Base-by-base conservation (phyloP, 2,113 vertebrate genomes). In the Loxodonta africana region DNA sequence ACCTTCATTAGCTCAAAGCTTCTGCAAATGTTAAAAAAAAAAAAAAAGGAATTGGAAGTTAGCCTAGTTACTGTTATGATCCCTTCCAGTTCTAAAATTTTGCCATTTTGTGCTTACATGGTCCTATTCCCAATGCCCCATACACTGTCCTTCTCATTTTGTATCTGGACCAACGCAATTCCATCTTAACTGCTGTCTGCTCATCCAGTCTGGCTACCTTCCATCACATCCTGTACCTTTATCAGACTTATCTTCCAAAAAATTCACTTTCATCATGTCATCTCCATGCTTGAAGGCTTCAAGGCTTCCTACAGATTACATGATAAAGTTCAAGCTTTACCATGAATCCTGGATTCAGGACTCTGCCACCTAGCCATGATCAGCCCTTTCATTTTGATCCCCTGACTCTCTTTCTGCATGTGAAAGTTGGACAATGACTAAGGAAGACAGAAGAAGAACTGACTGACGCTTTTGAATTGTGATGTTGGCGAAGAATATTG, bases 1-100 rank as follows among this genome's bases (percentile, higher is more conserved):
- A 96, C 76, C 5, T 97, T 94, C n/a, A 41, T 92, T 95, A 93
- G 20, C 11, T 8, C 6, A 82, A 92, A 89, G 37, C 89, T 89
- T 92, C 33, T 83, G 21, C 82, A 67, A 93, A 83, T 46, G 8
- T 90, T 60, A 48, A 48, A 57, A 76, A 76, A 91, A 78, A 57
- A 69, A 71, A 91, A 80, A 76, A 4, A 81, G 8, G 3, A 89
- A 76, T 33, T 69, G 25, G 83, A 94, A 25, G 21, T 60, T 88
- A 74, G 33, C 1, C 41, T 76, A 20, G 44, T 82, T 89, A 88
- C 17, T 25, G 84, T 67, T 83, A 53, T 14, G 18, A 18, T 95
- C 18, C 51, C 26, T 69, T 89, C 6, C 33, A 86, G 53, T 53
- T 86, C 48, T 94, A 88, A 92, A 90, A 77, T 84, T 88, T 25